Percentiles rank a stretch among this genome's conserved stretches.
These are phyloP conservation scores for Sitodiplosis mosellana DNA, from an alignment of 1,140 invertebrate species.

Conservation along the genomic window DNA sequence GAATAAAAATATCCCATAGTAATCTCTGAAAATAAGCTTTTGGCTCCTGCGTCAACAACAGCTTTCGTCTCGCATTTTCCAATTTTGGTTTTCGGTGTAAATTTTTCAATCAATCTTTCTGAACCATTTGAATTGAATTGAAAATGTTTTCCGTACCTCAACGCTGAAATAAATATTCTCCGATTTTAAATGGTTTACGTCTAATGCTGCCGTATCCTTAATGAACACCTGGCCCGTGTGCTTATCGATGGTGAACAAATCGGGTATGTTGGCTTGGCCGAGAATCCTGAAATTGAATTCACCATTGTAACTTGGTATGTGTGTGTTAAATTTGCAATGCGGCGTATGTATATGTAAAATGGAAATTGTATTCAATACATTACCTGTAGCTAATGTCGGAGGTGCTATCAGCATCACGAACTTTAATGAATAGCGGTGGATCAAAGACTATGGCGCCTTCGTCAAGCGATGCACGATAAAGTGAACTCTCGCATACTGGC, in stretches of 20 bases:
- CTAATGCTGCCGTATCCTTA: conserved; percentile 16
- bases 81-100: too few relatives aligned
- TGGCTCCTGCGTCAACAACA: too few relatives aligned
- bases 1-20: too few relatives aligned
- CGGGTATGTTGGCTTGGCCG: conserved; percentile 15
- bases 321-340: too few relatives aligned
- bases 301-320: too few relatives aligned
- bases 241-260: conserved; percentile 20
- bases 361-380: not conserved
- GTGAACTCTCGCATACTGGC: conserved; percentile 49
- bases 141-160: conserved; percentile 10
- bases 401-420: conserved; percentile 59
- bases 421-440: conserved; percentile 48
- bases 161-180: conserved; percentile 20
- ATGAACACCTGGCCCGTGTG: conserved; percentile 21
- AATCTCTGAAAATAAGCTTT: too few relatives aligned
- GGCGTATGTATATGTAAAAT: not conserved
- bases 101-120: not conserved
- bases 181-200: conserved; percentile 22
- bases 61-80: too few relatives aligned
- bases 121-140: not conserved
- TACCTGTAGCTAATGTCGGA: conserved; percentile 52
- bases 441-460: conserved; percentile 70
- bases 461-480: conserved; percentile 62
- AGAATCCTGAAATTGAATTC: conserved; percentile 11